Conservation (phyloP, 2,797 vertebrate genomes). For the Hoplostethus atlanticus region DNA sequence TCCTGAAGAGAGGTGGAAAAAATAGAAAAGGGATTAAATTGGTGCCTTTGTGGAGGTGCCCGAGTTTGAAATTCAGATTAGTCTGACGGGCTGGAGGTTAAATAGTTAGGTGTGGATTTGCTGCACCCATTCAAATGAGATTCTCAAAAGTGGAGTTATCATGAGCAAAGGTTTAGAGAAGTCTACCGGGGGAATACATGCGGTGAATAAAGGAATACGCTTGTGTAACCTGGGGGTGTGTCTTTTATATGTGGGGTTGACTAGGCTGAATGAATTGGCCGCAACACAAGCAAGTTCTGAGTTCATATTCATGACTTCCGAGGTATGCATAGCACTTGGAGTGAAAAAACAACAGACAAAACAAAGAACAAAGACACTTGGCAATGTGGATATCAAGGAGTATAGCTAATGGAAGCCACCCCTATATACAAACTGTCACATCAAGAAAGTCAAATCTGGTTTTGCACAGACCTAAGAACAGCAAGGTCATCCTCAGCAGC, state of each 20-base stretch:
- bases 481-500: slow-evolving; percentile 76
- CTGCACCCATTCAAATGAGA: slow-evolving; percentile 59
- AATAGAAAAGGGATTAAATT: slow-evolving; percentile 6
- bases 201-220: slow-evolving; percentile 56
- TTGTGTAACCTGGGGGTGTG: slow-evolving; percentile 54
- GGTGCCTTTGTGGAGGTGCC: slow-evolving; percentile 65
- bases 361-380: slow-evolving; percentile 36
- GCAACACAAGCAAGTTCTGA: slow-evolving; percentile 64
- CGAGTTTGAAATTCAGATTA: slow-evolving; percentile 69
- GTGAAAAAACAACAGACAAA: slow-evolving; percentile 43
- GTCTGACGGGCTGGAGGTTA: slow-evolving; percentile 65
- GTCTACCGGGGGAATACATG: slow-evolving; percentile 44
- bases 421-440: slow-evolving; percentile 59
- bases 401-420: slow-evolving; percentile 44
- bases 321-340: neutral
- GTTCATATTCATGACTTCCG: slow-evolving; percentile 76
- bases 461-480: slow-evolving; percentile 52
- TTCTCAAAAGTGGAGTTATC: slow-evolving; percentile 36
- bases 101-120: slow-evolving; percentile 66
- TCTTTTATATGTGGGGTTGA: slow-evolving; percentile 56
- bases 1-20: neutral
- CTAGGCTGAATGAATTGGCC: slow-evolving; percentile 57
- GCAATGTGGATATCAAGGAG: slow-evolving; percentile 16
- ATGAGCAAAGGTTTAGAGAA: slow-evolving; percentile 40
- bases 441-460: slow-evolving; percentile 64